Conservation (phyloP, 2,797 vertebrate genomes). For the Thripadectes ignobilis region DNA sequence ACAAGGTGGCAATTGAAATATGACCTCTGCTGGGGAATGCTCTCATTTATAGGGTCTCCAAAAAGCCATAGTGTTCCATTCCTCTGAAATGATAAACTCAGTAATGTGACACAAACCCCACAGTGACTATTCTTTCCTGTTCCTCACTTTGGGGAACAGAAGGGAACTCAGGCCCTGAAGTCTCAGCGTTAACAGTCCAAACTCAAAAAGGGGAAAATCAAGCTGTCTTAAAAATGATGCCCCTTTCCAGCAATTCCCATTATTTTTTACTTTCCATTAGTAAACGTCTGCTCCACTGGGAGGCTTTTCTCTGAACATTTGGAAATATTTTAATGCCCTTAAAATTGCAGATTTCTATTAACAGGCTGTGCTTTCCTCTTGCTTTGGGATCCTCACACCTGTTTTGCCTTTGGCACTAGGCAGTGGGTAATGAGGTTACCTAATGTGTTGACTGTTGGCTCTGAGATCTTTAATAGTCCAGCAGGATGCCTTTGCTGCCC, state of each 20-base stretch:
- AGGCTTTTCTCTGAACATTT: conserved; percentile 36
- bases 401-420: conserved; percentile 67
- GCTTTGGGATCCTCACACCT: conserved; percentile 54
- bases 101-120: background rate
- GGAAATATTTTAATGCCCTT: conserved; percentile 56
- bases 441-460: conserved; percentile 54
- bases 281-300: background rate
- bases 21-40: background rate
- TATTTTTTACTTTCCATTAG: conserved; percentile 25
- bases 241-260: background rate
- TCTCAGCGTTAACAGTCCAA: background rate
- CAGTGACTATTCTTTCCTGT: background rate
- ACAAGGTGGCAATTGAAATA: background rate
- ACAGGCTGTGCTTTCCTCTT: conserved; percentile 26
- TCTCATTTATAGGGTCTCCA: background rate
- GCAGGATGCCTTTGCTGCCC: conserved; percentile 28
- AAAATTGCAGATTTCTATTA: conserved; percentile 49
- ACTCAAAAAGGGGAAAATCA: background rate
- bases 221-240: background rate
- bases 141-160: background rate
- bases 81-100: background rate
- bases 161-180: background rate
- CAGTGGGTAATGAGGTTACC: conserved; percentile 58
- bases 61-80: background rate
- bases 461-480: conserved; percentile 5